Evolutionary conservation across 2,888 invertebrate species (phyloP).

Genomic region (Blastobasis lacticolella): DNA sequence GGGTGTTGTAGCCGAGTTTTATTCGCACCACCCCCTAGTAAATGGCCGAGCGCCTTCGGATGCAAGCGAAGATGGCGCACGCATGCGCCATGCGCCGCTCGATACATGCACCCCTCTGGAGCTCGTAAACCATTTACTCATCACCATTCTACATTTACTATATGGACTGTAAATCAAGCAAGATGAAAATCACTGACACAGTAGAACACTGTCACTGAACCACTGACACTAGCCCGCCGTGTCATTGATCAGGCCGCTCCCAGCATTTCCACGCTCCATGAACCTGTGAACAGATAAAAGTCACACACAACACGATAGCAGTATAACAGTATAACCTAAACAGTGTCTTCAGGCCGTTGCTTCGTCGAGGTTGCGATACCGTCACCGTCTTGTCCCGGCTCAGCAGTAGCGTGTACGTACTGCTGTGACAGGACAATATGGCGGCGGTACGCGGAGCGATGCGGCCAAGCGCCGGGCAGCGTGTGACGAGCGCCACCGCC

Average conservation of each 20-base stretch:
- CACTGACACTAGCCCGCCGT: conserved; percentile 6
- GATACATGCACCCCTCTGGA: conserved; percentile 63
- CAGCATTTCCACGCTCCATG: conserved; percentile 6
- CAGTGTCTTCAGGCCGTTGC: conserved; percentile 11
- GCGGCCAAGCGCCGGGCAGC: conserved; percentile 61
- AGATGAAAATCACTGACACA: conserved; percentile 19
- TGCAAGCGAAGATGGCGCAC: conserved; percentile 59
- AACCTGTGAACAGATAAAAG: conserved; percentile 31
- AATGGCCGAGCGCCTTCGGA: conserved; percentile 49
- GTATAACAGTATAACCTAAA: background rate
- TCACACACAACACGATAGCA: conserved; percentile 10
- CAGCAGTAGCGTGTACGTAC: conserved; percentile 92
- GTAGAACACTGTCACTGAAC: conserved; percentile 7
- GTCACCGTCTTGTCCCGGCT: conserved; percentile 85
- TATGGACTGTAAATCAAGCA: background rate
- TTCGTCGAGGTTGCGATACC: conserved; percentile 36
- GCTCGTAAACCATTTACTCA: conserved; percentile 30
- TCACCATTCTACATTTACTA: conserved; percentile 14
- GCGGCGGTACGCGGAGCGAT: conserved; percentile 73
- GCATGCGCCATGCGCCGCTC: conserved; percentile 65
- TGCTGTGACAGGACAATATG: conserved; percentile 99
- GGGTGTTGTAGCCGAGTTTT: conserved; percentile 18
- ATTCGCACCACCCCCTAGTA: conserved; percentile 45
- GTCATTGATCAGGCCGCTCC: conserved; percentile 13
- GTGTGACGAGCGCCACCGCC: conserved; percentile 65